These are phyloP conservation scores for Bufotes viridis DNA, from an alignment of 2,797 vertebrate species.

Conservation along the genomic window DNA sequence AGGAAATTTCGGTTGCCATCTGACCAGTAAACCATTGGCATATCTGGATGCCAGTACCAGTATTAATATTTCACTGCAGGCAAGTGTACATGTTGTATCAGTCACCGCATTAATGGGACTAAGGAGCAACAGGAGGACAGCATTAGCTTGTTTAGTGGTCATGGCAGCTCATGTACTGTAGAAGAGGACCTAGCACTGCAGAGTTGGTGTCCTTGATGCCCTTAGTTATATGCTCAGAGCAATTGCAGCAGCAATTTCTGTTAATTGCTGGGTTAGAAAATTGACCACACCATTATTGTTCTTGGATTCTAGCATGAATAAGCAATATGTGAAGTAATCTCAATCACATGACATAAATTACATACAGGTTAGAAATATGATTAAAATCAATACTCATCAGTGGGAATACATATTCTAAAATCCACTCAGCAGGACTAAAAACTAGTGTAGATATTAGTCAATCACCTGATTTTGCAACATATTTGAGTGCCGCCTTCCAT, in stretches of 20 bases:
- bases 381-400: not conserved
- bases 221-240: not conserved
- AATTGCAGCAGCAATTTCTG: not conserved
- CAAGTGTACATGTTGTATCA: no score
- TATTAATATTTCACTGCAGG: no score
- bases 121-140: no score
- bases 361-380: not conserved
- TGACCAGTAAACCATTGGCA: no score
- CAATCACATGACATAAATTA: not conserved
- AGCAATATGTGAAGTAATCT: not conserved
- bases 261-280: not conserved
- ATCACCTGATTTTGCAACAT: not conserved
- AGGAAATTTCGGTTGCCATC: no score
- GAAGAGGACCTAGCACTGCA: no score
- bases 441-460: not conserved
- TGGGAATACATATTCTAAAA: not conserved
- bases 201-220: no score
- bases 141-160: no score
- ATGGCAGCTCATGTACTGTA: no score
- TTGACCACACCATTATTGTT: not conserved
- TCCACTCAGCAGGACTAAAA: not conserved
- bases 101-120: no score
- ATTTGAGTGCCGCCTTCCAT: no score
- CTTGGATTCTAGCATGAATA: not conserved
- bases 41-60: no score